Conservation (phyloP, 2,888 invertebrate genomes). For the Polymixis flavicincta region DNA sequence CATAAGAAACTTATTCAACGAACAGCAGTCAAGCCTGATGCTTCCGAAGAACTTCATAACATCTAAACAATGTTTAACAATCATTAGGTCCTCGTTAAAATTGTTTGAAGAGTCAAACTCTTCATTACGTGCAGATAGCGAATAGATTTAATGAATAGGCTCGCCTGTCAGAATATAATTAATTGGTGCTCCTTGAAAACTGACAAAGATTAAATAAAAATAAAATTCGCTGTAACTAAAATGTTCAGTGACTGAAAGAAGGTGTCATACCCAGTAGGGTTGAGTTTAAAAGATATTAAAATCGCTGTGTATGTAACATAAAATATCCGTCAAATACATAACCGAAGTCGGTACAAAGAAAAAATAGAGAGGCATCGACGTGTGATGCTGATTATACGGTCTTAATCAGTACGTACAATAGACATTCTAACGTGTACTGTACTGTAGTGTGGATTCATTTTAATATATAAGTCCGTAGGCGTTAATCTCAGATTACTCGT, state of each 20-base stretch:
- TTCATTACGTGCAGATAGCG: conserved; percentile 14
- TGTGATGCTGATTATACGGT: background rate
- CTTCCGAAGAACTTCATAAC: conserved; percentile 17
- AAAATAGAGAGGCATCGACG: background rate
- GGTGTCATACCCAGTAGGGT: too few species aligned
- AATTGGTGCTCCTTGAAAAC: conserved; percentile 8
- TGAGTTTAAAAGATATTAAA: background rate
- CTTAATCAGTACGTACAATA: background rate
- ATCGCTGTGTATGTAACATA: background rate
- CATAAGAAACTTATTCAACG: conserved; percentile 1
- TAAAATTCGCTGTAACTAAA: background rate
- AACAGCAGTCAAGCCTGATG: conserved; percentile 1
- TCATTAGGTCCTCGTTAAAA: conserved; percentile 33
- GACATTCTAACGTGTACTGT: background rate
- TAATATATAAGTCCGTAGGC: background rate
- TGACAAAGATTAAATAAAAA: background rate
- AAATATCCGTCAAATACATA: background rate
- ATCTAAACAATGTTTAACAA: conserved; percentile 25
- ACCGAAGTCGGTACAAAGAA: too few species aligned
- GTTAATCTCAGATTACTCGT: background rate
- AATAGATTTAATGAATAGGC: conserved; percentile 23
- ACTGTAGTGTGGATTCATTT: background rate
- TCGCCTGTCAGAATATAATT: background rate
- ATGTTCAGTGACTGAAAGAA: too few species aligned
- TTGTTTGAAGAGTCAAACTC: conserved; percentile 20